Evolutionary conservation across 2,797 vertebrate genomes (phyloP).

Genomic region (Bradypodion ventrale): DNA sequence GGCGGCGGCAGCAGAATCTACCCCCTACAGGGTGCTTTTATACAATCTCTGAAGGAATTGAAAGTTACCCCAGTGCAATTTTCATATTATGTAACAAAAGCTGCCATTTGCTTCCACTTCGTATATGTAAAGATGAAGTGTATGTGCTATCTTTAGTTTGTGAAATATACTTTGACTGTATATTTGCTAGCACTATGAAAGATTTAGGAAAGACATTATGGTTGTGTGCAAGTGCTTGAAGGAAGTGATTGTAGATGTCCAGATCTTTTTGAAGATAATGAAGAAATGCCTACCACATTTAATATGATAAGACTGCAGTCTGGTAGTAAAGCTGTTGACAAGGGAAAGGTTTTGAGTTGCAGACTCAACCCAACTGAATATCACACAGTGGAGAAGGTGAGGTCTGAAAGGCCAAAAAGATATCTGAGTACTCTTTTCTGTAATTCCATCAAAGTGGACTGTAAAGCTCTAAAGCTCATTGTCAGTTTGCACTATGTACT

Average conservation of each 20-base stretch:
- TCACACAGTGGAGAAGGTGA: background rate
- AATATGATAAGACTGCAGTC: background rate
- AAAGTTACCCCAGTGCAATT: background rate
- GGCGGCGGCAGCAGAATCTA: background rate
- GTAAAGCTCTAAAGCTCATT: background rate
- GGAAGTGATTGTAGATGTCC: background rate
- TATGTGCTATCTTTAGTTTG: background rate
- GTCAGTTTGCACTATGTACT: background rate
- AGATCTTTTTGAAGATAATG: background rate
- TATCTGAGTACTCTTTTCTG: background rate
- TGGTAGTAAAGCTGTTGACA: background rate
- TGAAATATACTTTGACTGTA: background rate
- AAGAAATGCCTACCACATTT: too few species aligned
- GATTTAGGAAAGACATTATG: background rate
- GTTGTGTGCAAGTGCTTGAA: background rate
- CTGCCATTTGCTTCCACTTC: background rate
- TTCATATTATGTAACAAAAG: background rate
- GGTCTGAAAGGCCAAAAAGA: background rate
- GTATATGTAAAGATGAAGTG: background rate
- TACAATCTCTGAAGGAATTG: background rate
- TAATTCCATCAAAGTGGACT: background rate
- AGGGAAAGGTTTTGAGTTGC: background rate
- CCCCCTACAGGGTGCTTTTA: background rate
- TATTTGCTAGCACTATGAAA: background rate
- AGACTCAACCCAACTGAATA: background rate